Percentiles rank a stretch among this genome's conserved stretches.
phyloP scores from a whole-genome alignment of 2,888 invertebrate genomes.

The Aporophyla nigra region DNA sequence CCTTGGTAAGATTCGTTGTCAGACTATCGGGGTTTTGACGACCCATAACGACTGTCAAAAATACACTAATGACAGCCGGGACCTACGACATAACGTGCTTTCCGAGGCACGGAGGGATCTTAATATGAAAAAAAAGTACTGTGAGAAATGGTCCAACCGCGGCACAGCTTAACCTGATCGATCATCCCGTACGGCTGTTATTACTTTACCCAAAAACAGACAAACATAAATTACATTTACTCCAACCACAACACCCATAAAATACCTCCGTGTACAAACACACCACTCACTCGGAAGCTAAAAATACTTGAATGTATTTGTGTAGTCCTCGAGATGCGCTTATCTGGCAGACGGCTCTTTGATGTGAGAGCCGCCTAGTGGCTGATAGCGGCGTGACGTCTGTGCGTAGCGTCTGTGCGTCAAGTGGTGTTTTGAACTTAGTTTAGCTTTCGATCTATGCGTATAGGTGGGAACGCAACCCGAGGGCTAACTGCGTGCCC shows the following conservation, averaged over 20 bases:
- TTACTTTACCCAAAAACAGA: too few species aligned
- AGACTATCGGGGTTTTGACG: background rate
- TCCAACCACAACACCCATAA: constrained; percentile 40
- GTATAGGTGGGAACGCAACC: too few species aligned
- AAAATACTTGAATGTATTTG: constrained; percentile 60
- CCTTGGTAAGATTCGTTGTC: too few species aligned
- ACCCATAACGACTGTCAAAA: background rate
- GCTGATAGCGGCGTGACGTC: constrained; percentile 31
- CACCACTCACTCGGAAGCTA: constrained; percentile 54
- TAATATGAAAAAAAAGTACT: background rate
- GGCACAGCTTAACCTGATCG: background rate
- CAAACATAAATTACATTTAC: constrained; percentile 19
- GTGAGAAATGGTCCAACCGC: too few species aligned
- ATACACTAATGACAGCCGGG: background rate
- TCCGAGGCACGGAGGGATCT: background rate
- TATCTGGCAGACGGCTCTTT: constrained; percentile 60
- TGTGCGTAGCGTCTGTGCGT: constrained; percentile 29
- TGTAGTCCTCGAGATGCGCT: constrained; percentile 54
- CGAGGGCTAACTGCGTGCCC: too few species aligned
- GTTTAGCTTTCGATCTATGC: background rate
- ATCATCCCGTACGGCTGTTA: background rate
- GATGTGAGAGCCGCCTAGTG: constrained; percentile 57
- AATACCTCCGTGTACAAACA: constrained; percentile 1
- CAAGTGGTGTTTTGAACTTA: constrained; percentile 41
- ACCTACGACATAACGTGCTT: background rate